phyloP scores from a whole-genome alignment of 2,888 invertebrate genomes.

The Oscheius sp. region DNA sequence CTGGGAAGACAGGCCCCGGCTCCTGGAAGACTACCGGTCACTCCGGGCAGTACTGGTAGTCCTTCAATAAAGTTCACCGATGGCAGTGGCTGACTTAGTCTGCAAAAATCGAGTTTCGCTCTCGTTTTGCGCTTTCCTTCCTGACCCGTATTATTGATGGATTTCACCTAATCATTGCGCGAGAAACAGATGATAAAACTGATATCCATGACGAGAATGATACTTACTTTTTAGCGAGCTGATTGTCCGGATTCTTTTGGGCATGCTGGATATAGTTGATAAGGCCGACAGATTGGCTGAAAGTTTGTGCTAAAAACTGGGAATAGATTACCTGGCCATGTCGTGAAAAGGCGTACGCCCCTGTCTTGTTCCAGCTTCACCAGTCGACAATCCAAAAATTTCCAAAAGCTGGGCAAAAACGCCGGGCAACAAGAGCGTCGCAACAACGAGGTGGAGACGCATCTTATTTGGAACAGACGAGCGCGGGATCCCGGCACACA shows the following conservation, averaged over 20 bases:
- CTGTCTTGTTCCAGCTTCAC: conserved; percentile 58
- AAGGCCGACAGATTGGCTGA: conserved; percentile 59
- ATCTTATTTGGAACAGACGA: conserved; percentile 37
- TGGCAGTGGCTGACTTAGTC: conserved; percentile 52
- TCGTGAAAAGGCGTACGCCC: conserved; percentile 56
- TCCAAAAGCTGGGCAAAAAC: conserved; percentile 48
- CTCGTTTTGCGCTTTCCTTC: conserved; percentile 19
- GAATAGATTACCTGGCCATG: conserved; percentile 49
- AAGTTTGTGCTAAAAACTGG: conserved; percentile 10
- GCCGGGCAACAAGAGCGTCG: conserved; percentile 13
- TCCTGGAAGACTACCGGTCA: conserved; percentile 62
- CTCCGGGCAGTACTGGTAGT: conserved; percentile 63
- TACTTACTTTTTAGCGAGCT: conserved; percentile 51
- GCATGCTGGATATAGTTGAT: conserved; percentile 58
- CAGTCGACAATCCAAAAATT: conserved; percentile 60
- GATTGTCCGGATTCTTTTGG: conserved; percentile 59
- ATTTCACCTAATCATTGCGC: conserved; percentile 12
- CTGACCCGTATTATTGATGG: conserved; percentile 31
- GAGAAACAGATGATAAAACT: conserved; percentile 16
- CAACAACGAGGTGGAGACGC: conserved; percentile 23
- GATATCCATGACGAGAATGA: background rate
- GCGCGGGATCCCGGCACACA: conserved; percentile 26
- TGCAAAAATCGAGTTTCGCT: conserved; percentile 33
- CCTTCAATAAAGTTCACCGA: conserved; percentile 60
- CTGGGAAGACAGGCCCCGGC: conserved; percentile 64